These are phyloP conservation scores for Parazoanthus atlanticus DNA, from an alignment of 92 coral and sea anemone genomes.

Conservation along the genomic window DNA sequence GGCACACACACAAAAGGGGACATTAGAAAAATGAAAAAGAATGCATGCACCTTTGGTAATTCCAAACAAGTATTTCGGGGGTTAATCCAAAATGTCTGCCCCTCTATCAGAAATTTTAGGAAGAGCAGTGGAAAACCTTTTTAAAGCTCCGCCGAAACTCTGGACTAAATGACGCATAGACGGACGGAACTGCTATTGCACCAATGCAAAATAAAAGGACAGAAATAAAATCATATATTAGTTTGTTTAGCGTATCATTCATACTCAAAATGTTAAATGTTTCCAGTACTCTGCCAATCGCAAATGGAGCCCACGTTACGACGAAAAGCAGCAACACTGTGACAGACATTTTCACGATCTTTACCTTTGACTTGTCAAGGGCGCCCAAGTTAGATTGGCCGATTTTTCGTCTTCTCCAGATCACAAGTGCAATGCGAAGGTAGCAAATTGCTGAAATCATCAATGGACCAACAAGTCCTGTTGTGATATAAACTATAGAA, in stretches of 20 bases:
- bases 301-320: conserved; percentile 14
- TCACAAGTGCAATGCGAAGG: conserved; percentile 3
- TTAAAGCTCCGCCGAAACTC: conserved; percentile 32
- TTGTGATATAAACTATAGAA: conserved; percentile 19
- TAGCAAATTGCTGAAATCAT: conserved; percentile 16
- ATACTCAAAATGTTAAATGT: background rate
- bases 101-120: too few species aligned
- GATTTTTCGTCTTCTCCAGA: conserved; percentile 27
- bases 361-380: conserved; percentile 15
- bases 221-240: background rate
- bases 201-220: background rate
- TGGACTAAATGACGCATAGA: conserved; percentile 5
- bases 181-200: background rate
- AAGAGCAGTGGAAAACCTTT: conserved; percentile 2
- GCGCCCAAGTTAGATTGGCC: background rate
- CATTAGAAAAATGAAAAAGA: too few species aligned
- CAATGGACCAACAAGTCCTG: conserved; percentile 24
- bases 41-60: too few species aligned
- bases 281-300: background rate
- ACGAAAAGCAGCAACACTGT: conserved; percentile 16
- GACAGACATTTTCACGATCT: conserved; percentile 30
- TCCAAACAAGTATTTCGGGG: background rate
- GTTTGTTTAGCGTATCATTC: background rate
- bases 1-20: too few species aligned
- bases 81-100: too few species aligned